Percentiles rank a stretch among this genome's conserved stretches.
Conservation (phyloP, 2,113 vertebrate species). For the Cyanocitta stelleri region DNA sequence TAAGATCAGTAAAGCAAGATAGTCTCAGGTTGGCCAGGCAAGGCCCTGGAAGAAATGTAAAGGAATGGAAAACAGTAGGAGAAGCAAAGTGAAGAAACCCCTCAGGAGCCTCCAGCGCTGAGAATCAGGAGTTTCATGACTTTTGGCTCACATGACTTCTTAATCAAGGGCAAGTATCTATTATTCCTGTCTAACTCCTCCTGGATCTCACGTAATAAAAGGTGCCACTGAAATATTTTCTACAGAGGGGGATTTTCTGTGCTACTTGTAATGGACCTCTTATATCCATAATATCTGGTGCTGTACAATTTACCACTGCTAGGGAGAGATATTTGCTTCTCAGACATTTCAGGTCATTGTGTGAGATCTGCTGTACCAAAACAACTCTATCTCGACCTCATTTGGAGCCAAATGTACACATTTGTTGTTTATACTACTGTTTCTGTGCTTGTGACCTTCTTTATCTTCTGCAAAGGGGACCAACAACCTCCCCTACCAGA, state of each 20-base stretch:
- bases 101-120: not conserved
- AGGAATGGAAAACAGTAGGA: not conserved
- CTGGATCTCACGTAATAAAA: not conserved
- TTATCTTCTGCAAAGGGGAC: not conserved
- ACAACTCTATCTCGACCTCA: not conserved
- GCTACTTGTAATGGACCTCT: not conserved
- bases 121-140: not conserved
- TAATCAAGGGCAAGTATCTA: not conserved
- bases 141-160: not conserved
- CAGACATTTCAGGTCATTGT: not conserved
- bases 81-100: not conserved
- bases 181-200: not conserved
- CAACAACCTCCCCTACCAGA: not conserved
- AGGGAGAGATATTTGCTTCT: not conserved
- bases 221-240: not conserved
- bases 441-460: not conserved
- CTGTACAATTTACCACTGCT: not conserved
- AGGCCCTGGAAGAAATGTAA: not conserved
- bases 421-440: not conserved
- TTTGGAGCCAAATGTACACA: not conserved
- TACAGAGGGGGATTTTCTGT: not conserved
- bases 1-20: constrained; percentile 11
- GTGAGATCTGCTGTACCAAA: not conserved
- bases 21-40: not conserved
- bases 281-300: not conserved